Conservation (phyloP, 30 jellyfish, hydroid and myxozoan genomes). For the Clytia hemisphaerica region DNA sequence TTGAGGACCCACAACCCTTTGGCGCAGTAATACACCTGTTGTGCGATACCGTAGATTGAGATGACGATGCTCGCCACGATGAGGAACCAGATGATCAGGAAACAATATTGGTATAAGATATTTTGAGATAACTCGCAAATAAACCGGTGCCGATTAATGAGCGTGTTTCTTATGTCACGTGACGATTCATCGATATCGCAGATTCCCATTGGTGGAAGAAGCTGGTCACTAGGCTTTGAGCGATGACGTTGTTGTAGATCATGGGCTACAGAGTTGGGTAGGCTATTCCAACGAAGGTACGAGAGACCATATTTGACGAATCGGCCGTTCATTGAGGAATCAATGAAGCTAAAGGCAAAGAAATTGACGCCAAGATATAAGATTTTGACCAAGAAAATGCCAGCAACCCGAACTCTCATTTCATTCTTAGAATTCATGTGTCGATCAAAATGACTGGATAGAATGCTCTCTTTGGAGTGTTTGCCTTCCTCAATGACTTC, state of each 20-base stretch:
- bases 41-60: background rate
- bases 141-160: background rate
- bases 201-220: conserved; percentile 13
- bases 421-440: background rate
- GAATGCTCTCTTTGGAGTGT: background rate
- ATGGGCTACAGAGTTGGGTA: background rate
- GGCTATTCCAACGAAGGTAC: background rate
- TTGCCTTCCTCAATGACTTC: background rate
- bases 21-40: background rate
- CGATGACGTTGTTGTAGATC: background rate
- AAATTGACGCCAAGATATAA: background rate
- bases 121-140: conserved; percentile 3
- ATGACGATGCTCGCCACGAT: background rate
- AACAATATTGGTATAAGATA: background rate
- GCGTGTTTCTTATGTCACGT: conserved; percentile 6
- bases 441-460: background rate
- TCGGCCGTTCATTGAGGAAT: background rate
- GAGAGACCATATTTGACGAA: background rate
- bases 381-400: background rate
- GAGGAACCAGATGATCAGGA: background rate
- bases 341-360: background rate
- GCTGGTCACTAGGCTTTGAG: background rate
- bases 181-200: conserved; percentile 3
- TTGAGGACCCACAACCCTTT: background rate
- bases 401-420: conserved; percentile 3